phyloP scores from a whole-genome alignment of 2,888 invertebrate genomes.

The Chaetoderma sp. region DNA sequence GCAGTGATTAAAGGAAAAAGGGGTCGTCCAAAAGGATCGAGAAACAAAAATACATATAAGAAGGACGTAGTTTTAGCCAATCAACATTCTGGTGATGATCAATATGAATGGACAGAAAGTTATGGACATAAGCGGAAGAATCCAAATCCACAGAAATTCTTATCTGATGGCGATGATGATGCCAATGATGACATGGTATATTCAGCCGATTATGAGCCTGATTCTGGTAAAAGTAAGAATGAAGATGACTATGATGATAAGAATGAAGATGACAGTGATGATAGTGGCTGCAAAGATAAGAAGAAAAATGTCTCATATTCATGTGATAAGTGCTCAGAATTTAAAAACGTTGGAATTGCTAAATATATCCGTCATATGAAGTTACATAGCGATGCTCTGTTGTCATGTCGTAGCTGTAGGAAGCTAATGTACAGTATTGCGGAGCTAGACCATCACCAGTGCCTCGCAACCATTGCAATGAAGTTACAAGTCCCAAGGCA shows the following conservation, averaged over 20 bases:
- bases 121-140: neutral
- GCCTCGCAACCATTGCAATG: neutral
- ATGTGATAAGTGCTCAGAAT: neutral
- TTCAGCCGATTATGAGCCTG: neutral
- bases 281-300: too few relatives aligned
- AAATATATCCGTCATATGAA: conserved; percentile 1
- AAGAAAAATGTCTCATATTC: neutral
- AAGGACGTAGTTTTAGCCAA: too few relatives aligned
- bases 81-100: too few relatives aligned
- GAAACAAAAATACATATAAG: too few relatives aligned
- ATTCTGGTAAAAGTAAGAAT: too few relatives aligned
- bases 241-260: too few relatives aligned
- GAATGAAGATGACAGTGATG: too few relatives aligned
- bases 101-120: neutral
- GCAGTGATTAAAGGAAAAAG: too few relatives aligned
- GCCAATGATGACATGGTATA: neutral
- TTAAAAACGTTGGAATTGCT: neutral
- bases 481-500: neutral
- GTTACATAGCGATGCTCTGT: neutral
- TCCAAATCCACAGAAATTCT: conserved; percentile 1
- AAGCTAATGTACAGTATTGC: neutral
- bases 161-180: neutral
- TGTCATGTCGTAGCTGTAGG: neutral
- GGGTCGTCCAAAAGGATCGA: too few relatives aligned
- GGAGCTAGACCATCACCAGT: conserved; percentile 5